Conservation (phyloP, 2,888 invertebrate species). For the Pecten maximus region DNA sequence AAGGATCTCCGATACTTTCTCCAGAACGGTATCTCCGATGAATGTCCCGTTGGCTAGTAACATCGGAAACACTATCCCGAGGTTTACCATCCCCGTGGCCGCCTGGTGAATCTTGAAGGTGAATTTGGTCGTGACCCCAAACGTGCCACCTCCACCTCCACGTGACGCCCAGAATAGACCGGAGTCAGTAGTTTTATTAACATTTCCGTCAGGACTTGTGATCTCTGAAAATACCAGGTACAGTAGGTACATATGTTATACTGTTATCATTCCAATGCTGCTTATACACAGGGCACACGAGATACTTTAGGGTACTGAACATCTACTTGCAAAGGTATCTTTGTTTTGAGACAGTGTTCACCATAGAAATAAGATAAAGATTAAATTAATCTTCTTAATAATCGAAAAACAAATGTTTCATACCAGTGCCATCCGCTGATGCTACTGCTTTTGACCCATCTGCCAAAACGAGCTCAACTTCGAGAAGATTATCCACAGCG, state of each 20-base stretch:
- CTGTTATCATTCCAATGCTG: too few species aligned
- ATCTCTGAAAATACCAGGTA: too few species aligned
- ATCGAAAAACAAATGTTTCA: too few species aligned
- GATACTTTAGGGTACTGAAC: too few species aligned
- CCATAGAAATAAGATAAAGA: too few species aligned
- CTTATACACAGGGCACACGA: too few species aligned
- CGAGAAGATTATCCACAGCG: constrained; percentile 68
- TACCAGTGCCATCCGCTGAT: neutral
- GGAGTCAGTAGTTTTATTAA: too few species aligned
- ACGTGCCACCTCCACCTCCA: constrained; percentile 61
- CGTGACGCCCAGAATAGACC: constrained; percentile 62
- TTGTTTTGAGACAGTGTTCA: too few species aligned
- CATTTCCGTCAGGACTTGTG: too few species aligned
- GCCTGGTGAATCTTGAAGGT: constrained; percentile 57
- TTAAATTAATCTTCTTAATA: too few species aligned
- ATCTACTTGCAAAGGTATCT: too few species aligned
- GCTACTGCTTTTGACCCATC: neutral
- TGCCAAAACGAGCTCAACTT: constrained; percentile 58
- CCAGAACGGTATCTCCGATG: constrained; percentile 47
- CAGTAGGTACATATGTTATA: too few species aligned
- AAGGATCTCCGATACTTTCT: constrained; percentile 44
- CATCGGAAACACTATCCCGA: constrained; percentile 38
- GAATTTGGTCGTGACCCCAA: constrained; percentile 56
- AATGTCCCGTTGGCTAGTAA: constrained; percentile 23
- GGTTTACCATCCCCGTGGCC: constrained; percentile 45